A percentile compares a stretch with the other conserved stretches of the same genome.
Evolutionary conservation across 2,888 invertebrate species (phyloP).

Genomic region (Luffia ferchaultella): DNA sequence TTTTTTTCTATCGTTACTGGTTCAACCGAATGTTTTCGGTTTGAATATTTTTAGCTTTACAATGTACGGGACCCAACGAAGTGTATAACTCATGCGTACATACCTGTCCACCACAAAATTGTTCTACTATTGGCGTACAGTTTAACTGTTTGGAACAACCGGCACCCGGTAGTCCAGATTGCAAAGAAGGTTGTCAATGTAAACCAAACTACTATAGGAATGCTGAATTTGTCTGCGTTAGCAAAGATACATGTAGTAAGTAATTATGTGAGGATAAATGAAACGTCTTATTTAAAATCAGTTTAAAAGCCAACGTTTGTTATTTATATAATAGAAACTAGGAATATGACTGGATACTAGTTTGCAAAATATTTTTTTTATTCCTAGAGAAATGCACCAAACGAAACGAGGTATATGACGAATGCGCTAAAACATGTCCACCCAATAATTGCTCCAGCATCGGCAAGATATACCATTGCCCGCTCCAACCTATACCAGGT

Average conservation of each 20-base stretch:
- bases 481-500: not conserved
- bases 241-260: not conserved
- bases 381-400: not conserved
- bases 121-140: not conserved
- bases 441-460: not conserved
- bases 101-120: not conserved
- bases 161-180: not conserved
- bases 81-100: not conserved
- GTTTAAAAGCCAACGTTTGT: no score
- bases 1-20: no score
- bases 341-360: no score
- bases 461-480: not conserved
- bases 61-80: not conserved
- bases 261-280: no score
- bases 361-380: not conserved
- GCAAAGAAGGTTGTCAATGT: conserved; percentile 3
- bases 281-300: no score
- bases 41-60: not conserved
- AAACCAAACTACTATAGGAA: conserved; percentile 4
- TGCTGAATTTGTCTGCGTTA: conserved; percentile 3
- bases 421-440: not conserved
- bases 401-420: conserved; percentile 1
- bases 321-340: no score
- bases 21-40: not conserved
- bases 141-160: not conserved